Percentiles rank a stretch among this genome's conserved stretches.
Conservation (phyloP, 2,113 vertebrate genomes). For the Chrysemys picta region DNA sequence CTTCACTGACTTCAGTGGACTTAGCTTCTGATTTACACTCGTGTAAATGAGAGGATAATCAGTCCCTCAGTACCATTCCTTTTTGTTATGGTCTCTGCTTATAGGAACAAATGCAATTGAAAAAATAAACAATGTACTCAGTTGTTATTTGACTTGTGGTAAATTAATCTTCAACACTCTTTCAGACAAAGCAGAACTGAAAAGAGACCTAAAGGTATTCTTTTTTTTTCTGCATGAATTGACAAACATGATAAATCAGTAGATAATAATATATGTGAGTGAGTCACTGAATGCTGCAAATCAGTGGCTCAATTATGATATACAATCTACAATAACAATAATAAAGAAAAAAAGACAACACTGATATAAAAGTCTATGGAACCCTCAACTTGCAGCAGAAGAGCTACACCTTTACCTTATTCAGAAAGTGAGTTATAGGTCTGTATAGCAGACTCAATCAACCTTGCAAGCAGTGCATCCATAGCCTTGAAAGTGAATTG, state of each 20-base stretch:
- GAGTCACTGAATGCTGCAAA: not conserved
- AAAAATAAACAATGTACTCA: not conserved
- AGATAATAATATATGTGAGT: not conserved
- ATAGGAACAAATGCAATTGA: not conserved
- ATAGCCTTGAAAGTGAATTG: not conserved
- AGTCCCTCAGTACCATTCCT: not conserved
- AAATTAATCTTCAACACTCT: not conserved
- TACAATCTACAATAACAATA: not conserved
- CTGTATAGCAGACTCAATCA: not conserved
- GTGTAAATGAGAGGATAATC: not conserved
- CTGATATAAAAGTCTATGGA: not conserved
- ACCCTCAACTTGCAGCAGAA: not conserved
- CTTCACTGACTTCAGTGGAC: not conserved
- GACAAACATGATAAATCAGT: not conserved
- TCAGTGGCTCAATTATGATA: not conserved
- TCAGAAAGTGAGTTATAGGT: not conserved
- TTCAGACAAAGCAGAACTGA: not conserved
- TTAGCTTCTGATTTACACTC: slow-evolving; percentile 25
- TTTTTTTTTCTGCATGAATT: not conserved
- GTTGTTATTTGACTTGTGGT: not conserved
- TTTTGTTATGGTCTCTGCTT: not conserved
- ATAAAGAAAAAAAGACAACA: not conserved
- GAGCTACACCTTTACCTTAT: not conserved
- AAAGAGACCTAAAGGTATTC: not conserved
- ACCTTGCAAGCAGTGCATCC: not conserved